Percentiles rank a stretch among this genome's conserved stretches.
Conservation (phyloP, 2,888 invertebrate genomes). For the Piscicola geometra region DNA sequence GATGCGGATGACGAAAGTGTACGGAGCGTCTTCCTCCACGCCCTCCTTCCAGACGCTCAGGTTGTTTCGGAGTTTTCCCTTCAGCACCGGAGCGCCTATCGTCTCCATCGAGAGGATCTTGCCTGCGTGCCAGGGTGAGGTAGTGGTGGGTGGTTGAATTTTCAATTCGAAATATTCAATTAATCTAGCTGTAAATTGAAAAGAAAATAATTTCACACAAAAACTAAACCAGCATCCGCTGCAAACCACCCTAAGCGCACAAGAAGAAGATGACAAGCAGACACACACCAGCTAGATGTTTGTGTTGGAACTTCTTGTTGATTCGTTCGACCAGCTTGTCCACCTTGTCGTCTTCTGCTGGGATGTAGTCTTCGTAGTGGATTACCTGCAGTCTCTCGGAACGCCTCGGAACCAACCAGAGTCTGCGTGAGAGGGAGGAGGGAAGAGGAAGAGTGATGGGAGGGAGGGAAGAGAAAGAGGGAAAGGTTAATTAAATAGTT, state of each 20-base stretch:
- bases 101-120: conserved; percentile 38
- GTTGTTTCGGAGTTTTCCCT: conserved; percentile 37
- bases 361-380: conserved; percentile 34
- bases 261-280: background rate
- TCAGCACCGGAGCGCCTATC: conserved; percentile 34
- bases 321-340: conserved; percentile 25
- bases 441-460: too few species aligned
- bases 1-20: conserved; percentile 42
- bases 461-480: background rate
- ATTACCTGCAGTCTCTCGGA: conserved; percentile 24
- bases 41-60: conserved; percentile 41
- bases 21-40: conserved; percentile 39
- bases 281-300: conserved; percentile 32
- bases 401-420: conserved; percentile 34
- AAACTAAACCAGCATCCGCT: too few species aligned
- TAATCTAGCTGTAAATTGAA: too few species aligned
- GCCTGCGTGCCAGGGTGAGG: conserved; percentile 29
- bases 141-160: too few species aligned
- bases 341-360: conserved; percentile 21
- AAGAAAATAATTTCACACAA: too few species aligned
- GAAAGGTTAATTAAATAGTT: background rate
- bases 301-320: conserved; percentile 35
- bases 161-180: too few species aligned
- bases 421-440: conserved; percentile 12
- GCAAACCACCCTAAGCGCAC: background rate